Conservation (phyloP, 2,888 invertebrate species). For the Aphidius colemani region DNA sequence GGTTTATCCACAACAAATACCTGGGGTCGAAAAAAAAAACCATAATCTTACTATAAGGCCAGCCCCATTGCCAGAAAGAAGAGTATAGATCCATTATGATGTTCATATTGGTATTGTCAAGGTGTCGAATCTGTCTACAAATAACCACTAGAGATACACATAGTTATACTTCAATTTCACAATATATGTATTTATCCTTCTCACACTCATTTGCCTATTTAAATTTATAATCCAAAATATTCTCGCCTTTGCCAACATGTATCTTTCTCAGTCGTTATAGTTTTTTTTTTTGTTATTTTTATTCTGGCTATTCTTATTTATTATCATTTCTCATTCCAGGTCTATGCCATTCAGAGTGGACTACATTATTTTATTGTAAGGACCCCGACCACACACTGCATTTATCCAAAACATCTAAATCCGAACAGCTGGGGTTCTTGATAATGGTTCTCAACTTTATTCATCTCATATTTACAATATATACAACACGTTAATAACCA, state of each 20-base stretch:
- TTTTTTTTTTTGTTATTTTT: slow-evolving; percentile 12
- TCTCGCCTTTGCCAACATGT: slow-evolving; percentile 24
- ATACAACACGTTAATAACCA: slow-evolving; percentile 6
- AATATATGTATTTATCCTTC: slow-evolving; percentile 23
- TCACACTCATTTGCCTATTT: slow-evolving; percentile 11
- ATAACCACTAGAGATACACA: slow-evolving; percentile 55
- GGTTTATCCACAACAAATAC: slow-evolving; percentile 46
- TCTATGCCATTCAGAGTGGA: slow-evolving; percentile 53
- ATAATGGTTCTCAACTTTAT: slow-evolving; percentile 46
- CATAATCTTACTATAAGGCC: slow-evolving; percentile 53
- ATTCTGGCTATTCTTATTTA: slow-evolving; percentile 24
- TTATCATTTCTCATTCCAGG: slow-evolving; percentile 42
- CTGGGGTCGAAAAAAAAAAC: slow-evolving; percentile 37
- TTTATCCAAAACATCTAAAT: slow-evolving; percentile 61
- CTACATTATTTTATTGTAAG: slow-evolving; percentile 59
- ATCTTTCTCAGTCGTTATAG: slow-evolving; percentile 19
- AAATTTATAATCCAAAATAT: not conserved
- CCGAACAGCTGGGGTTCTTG: slow-evolving; percentile 57
- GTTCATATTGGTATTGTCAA: slow-evolving; percentile 50
- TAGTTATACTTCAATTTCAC: slow-evolving; percentile 41
- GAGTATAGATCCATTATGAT: slow-evolving; percentile 54
- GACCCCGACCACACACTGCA: slow-evolving; percentile 51
- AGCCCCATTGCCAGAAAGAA: slow-evolving; percentile 13
- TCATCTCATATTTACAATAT: not conserved
- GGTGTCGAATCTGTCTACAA: slow-evolving; percentile 60